Conservation (phyloP, 2,797 vertebrate species). For the Onychomys arenicola region DNA sequence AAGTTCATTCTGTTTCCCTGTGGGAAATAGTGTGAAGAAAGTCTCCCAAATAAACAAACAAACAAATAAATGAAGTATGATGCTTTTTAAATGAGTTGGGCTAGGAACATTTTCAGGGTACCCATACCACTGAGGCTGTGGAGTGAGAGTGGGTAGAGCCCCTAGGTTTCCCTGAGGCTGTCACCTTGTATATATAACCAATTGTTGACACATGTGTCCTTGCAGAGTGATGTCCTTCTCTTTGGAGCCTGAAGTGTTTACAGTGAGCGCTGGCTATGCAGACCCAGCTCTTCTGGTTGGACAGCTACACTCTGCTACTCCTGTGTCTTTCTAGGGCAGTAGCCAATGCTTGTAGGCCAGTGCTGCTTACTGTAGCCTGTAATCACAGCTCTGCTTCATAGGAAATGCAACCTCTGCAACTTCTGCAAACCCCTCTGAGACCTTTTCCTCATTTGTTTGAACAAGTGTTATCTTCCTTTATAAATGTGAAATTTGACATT, state of each 20-base stretch:
- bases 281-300: not conserved
- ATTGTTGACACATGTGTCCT: fast-evolving
- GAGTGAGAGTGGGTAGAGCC: not conserved
- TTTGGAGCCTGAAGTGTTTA: not conserved
- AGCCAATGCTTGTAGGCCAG: conserved; percentile 1
- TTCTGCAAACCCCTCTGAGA: conserved; percentile 60
- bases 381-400: conserved; percentile 83
- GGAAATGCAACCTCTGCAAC: conserved; percentile 75
- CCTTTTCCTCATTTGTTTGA: not conserved
- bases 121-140: not conserved
- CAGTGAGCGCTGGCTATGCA: not conserved
- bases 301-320: not conserved
- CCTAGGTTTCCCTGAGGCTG: not conserved
- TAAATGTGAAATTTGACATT: not conserved
- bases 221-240: not conserved
- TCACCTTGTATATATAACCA: not conserved
- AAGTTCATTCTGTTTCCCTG: not conserved
- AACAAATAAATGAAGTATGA: not conserved
- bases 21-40: not conserved
- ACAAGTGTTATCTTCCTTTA: conserved; percentile 51
- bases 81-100: conserved; percentile 1
- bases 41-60: not conserved
- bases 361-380: conserved; percentile 76
- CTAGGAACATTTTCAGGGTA: not conserved
- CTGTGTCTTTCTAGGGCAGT: conserved; percentile 28